phyloP scores from a whole-genome alignment of 2,888 invertebrate genomes.

The Pseudeuparius sepicola region DNA sequence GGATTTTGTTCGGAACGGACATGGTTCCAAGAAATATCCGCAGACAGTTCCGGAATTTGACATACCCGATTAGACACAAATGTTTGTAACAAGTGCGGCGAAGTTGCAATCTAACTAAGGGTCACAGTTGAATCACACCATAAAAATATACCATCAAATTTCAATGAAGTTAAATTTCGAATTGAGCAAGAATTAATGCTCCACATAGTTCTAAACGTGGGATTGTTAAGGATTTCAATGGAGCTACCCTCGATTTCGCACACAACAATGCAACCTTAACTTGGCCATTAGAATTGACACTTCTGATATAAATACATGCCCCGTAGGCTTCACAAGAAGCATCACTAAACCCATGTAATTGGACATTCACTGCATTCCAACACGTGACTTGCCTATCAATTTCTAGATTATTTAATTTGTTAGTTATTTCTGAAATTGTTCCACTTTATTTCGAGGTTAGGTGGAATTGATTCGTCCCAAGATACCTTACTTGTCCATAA shows the following conservation, averaged over 20 bases:
- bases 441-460: slow-evolving; percentile 4
- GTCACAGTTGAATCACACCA: background rate
- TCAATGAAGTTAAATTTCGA: too few species aligned
- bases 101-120: background rate
- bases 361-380: slow-evolving; percentile 3
- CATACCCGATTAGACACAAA: background rate
- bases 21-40: background rate
- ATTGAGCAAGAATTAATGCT: slow-evolving; percentile 6
- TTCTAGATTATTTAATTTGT: slow-evolving; percentile 4
- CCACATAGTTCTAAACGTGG: slow-evolving; percentile 14
- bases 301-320: slow-evolving; percentile 13
- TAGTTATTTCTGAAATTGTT: too few species aligned
- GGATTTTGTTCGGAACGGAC: background rate
- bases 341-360: slow-evolving; percentile 15
- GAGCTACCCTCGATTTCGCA: slow-evolving; percentile 13
- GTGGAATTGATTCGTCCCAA: slow-evolving; percentile 5
- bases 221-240: slow-evolving; percentile 13
- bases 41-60: background rate
- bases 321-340: slow-evolving; percentile 10
- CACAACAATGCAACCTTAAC: slow-evolving; percentile 7
- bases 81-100: background rate
- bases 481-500: background rate
- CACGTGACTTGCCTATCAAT: slow-evolving; percentile 5
- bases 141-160: too few species aligned
- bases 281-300: slow-evolving; percentile 4